Percentiles rank a stretch among this genome's conserved stretches.
phyloP scores from a whole-genome alignment of 2,888 invertebrate genomes.

The Drosophila borealis region DNA sequence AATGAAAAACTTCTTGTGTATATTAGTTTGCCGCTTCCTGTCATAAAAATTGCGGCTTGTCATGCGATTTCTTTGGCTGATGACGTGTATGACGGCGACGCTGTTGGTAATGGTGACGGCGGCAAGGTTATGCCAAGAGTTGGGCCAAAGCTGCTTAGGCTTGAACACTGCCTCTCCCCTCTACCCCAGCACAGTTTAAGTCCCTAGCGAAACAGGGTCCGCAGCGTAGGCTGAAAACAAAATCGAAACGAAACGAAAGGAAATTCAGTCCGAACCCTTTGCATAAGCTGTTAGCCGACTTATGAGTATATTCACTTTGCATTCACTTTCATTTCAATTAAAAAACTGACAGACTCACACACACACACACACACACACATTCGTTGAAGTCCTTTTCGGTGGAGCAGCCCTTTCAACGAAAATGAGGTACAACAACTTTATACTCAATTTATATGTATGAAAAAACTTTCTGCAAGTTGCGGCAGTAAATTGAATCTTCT shows the following conservation, averaged over 20 bases:
- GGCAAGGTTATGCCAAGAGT: neutral
- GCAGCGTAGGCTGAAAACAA: slow-evolving; percentile 10
- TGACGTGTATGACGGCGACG: slow-evolving; percentile 41
- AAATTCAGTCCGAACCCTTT: slow-evolving; percentile 37
- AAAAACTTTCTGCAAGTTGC: slow-evolving; percentile 10
- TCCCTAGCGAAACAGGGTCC: slow-evolving; percentile 1
- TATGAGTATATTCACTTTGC: slow-evolving; percentile 17
- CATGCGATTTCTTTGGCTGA: slow-evolving; percentile 66
- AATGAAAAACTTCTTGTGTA: slow-evolving; percentile 66
- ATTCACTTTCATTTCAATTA: slow-evolving; percentile 44
- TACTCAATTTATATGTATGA: slow-evolving; percentile 8
- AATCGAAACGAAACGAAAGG: slow-evolving; percentile 5
- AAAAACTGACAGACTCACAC: slow-evolving; percentile 18
- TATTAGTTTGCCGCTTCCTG: slow-evolving; percentile 70
- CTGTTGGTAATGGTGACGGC: slow-evolving; percentile 10
- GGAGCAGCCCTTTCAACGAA: slow-evolving; percentile 3
- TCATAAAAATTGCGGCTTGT: slow-evolving; percentile 72
- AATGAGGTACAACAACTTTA: slow-evolving; percentile 16
- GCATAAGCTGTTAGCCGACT: slow-evolving; percentile 45
- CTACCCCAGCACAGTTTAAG: no score
- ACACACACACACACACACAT: slow-evolving; percentile 2
- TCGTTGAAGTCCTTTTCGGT: slow-evolving; percentile 6
- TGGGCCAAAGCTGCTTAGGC: slow-evolving; percentile 19
- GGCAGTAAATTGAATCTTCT: neutral
- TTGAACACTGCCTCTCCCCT: neutral